Conservation (phyloP, 92 coral and sea anemone genomes). For the Zoanthus sansibaricus region DNA sequence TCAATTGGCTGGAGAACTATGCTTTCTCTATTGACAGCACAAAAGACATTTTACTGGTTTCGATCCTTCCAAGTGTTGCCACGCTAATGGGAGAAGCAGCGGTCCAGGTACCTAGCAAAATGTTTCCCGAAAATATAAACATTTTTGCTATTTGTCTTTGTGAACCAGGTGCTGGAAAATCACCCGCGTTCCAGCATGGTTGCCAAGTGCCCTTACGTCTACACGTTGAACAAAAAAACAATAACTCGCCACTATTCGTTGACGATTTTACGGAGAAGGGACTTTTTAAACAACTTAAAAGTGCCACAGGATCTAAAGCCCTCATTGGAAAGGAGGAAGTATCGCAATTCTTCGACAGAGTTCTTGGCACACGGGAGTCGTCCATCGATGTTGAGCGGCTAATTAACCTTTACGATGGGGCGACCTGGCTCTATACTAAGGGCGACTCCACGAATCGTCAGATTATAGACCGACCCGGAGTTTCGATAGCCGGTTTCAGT, state of each 20-base stretch:
- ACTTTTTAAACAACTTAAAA: not conserved
- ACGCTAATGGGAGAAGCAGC: slow-evolving; percentile 27
- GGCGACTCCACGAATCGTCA: slow-evolving; percentile 2
- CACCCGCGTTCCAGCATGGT: slow-evolving; percentile 62
- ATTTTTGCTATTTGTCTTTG: slow-evolving; percentile 45
- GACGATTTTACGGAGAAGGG: slow-evolving; percentile 56
- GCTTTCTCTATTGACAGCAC: slow-evolving; percentile 29
- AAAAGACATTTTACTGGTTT: slow-evolving; percentile 23
- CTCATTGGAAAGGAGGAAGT: slow-evolving; percentile 9
- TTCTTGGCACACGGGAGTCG: not conserved
- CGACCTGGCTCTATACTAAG: slow-evolving; percentile 5
- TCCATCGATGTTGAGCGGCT: not conserved
- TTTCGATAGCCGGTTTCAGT: not conserved
- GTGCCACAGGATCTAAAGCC: not conserved
- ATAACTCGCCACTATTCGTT: slow-evolving; percentile 35
- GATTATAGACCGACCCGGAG: slow-evolving; percentile 7
- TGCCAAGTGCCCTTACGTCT: slow-evolving; percentile 50
- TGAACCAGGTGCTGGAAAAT: slow-evolving; percentile 62
- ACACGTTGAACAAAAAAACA: slow-evolving; percentile 50
- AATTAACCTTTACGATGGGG: slow-evolving; percentile 9
- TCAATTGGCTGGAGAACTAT: slow-evolving; percentile 42
- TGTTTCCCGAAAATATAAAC: slow-evolving; percentile 31
- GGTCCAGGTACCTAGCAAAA: slow-evolving; percentile 54
- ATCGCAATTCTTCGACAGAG: not conserved
- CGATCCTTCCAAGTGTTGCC: slow-evolving; percentile 37